Base-by-base conservation (phyloP, 2,888 invertebrate species). In the Apodemia duryi region DNA sequence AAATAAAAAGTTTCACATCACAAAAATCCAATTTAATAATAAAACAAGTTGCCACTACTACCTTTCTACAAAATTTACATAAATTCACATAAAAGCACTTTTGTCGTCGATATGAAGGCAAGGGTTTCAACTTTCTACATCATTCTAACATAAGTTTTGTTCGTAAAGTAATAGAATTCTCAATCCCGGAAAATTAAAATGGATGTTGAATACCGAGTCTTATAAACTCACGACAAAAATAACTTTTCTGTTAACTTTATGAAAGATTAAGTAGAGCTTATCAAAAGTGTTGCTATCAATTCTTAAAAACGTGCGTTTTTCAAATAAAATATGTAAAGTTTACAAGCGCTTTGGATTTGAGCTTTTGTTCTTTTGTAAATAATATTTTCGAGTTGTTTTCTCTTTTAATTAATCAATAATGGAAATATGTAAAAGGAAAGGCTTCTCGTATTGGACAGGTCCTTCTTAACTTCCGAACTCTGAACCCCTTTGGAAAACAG, bases 151-250 rank as follows among this genome's bases (percentile, higher is more conserved):
- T 57, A 32, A 57, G 13, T 57, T 57, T 28, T 57, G 29, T 32
- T 32, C 29, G 57, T 57, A 10, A 57, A 57, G 32, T 32, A 57
- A 57, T 32, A 13, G 57, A 13, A 32, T 13, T 11, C 57, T 57
- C 57, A 32, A 32, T 57, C 29, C 28, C 57, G 57, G 57, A 57
- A 57, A 57, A 57, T 57, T 57, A 32, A 57, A 57, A 57, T 57
- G 57, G 54, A 54, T 29, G 38, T 38, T 38, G 38, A 38, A 38
- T 38, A 9, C 38, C 38, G 29, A 28, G 29, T 43, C 43, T 43
- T 43, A 43, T 43, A 43, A 11, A 11, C 43, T 43, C 43, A 11
- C 43, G 43, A 43, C 43, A 11, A 3, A 49, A 49, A 49, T 49
- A 49, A 49, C 49, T 49, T 49, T 49, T 49, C n/a, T 6, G 49